Evolutionary conservation across 2,888 invertebrate genomes (phyloP).

Genomic region (Zhuqinia jingwanae): DNA sequence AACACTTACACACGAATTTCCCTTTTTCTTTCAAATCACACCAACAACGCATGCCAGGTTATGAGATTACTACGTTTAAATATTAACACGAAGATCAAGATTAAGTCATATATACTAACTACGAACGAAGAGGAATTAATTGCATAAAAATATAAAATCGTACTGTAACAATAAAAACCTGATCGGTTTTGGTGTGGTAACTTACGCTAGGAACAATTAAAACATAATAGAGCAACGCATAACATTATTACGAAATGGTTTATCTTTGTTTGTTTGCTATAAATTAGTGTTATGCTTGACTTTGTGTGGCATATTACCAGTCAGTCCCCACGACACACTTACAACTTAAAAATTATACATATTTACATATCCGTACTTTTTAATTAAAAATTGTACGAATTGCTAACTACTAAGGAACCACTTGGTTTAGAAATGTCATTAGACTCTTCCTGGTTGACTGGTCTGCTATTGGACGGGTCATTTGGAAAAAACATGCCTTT

Average conservation of each 20-base stretch:
- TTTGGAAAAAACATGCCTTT: conserved; percentile 90
- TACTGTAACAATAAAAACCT: too few relatives aligned
- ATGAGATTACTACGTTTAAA: too few relatives aligned
- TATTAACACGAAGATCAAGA: too few relatives aligned
- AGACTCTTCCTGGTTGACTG: conserved; percentile 39
- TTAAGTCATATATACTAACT: too few relatives aligned
- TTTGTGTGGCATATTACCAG: background rate
- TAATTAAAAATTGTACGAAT: conserved; percentile 58
- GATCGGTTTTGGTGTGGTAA: too few relatives aligned
- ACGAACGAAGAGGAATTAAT: too few relatives aligned
- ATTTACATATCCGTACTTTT: background rate
- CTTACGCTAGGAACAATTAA: too few relatives aligned
- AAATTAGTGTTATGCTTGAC: background rate
- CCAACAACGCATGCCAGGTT: too few relatives aligned
- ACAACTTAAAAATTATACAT: background rate
- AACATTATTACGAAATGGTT: background rate
- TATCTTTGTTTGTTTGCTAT: background rate
- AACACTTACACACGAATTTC: too few relatives aligned
- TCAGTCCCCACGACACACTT: background rate
- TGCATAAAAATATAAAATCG: too few relatives aligned
- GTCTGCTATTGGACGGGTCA: conserved; percentile 83
- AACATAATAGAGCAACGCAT: too few relatives aligned
- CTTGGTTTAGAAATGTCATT: conserved; percentile 59
- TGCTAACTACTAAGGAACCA: conserved; percentile 52
- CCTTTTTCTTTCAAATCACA: too few relatives aligned